Evolutionary conservation across 1,140 invertebrate genomes (phyloP), one percentile per base, ranked within the genome.

Genomic region (Cryptotermes secundus): DNA sequence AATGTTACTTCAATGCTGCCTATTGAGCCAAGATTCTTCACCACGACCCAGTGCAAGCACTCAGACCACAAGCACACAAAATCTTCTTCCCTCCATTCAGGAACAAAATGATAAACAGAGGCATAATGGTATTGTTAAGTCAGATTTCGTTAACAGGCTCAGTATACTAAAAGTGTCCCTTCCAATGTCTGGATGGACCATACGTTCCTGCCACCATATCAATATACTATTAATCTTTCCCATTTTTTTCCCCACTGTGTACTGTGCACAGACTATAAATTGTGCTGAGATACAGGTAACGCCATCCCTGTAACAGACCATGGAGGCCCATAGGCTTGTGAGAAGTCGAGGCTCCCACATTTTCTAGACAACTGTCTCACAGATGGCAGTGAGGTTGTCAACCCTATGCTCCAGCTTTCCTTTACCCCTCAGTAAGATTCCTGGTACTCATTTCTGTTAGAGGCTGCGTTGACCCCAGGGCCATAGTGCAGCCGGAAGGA

Each of bases 121-220:
- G 34, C 81, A 82, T 1, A 42, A 53, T 38, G 38, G 31, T 82
- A 26, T 31, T 6, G 26, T 82, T 82, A 82, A 82, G 53, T 42
- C 59, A 72, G 16, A 31, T 72, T n/a, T 72, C 31, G 59, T 7
- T 6, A 72, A 72, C 59, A 72, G 59, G 59, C 59, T 72, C 59
- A 72, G 59, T 72, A 72, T 72, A 72, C 59, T 72, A 72, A 72
- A 72, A 72, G 59, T 72, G n/a, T 72, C 0, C 59, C 59, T 72
- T 72, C 59, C 59, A 72, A 72, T 31, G n/a, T 72, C 59, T 72
- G 59, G 59, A 72, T 72, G 59, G 59, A 72, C n/a, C n/a, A 72
- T 31, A 72, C n/a, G 26, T 31, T 31, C n/a, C 6, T 38, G 38
- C 38, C 10, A 31, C 59, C 16, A 19, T 19, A 49, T 22, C 45